Evolutionary conservation across 2,113 vertebrate genomes (phyloP), one percentile per base, ranked within the genome.

Genomic region (Periophthalmodon schlosseri): DNA sequence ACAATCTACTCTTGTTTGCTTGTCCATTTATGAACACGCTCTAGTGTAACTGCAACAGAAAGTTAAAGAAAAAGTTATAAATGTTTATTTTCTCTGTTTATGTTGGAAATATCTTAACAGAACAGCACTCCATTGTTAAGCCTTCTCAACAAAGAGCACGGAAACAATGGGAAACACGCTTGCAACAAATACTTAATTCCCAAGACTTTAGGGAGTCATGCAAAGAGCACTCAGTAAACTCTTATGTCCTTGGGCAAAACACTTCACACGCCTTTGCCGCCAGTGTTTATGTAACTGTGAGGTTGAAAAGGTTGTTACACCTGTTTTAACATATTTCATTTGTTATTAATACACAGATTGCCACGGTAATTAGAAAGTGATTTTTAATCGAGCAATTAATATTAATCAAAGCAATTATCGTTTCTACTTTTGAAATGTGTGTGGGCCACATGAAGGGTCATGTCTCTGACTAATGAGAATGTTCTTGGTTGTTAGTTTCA

Each of bases 311-410:
- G 16, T 20, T 57, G n/a, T 21, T 23, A 57, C n/a, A 57, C 50
- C 50, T 23, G 16, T 34, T 64, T 20, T 36, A 39, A 36, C 16
- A 60, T 13, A 23, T 57, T 57, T 12, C 10, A 57, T 57, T 23
- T 57, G 56, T 23, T 57, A 23, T 52, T 52, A 52, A 57, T 3
- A 61, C 34, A 64, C 28, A 34, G 36, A 36, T 64, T 36, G 6
- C 33, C 2, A 36, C 6, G 34, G 34, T 20, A 20, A 34, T 18
- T 34, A 36, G 16, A 64, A 20, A 20, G 14, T 64, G 16, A 36
- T 34, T 64, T 60, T 64, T 64, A 36, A 64, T 64, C 36, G 61
- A 64, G 28, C 33, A 64, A 64, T 64, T 64, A 64, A 34, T 64
- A 64, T 64, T 64, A 64, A 64, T 20, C 14, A 33, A 34, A 64